Base-by-base conservation (phyloP, 1,140 invertebrate species). In the Myzus persicae region DNA sequence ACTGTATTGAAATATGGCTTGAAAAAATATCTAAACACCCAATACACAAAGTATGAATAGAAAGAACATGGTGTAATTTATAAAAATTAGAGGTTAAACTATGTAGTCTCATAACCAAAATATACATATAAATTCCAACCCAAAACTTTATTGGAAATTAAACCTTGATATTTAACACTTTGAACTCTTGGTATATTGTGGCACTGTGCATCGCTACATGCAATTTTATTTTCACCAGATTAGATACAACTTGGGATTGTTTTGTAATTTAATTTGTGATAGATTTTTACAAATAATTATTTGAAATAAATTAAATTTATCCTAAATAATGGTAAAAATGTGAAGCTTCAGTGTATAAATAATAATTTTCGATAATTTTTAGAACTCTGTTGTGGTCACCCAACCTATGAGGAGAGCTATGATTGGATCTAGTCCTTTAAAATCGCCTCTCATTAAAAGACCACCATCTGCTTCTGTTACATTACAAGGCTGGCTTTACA, bases 401-500 rank as follows among this genome's bases (percentile, higher is more conserved):
- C 91, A 93, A 54, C 91, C 91, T 31, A 93, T 93, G 67, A 82
- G 91, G 40, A 93, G 76, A 93, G 91, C 81, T 44, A 84, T 84
- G 76, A 93, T 93, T 84, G 91, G 91, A 84, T 84, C 91, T 85
- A 93, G 91, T 42, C 91, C 91, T 26, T 42, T 93, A 22, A 93
- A 93, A 36, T 93, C 94, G 95, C 97, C 97, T 2, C 96, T 97
- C n/a, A 97, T 97, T 1, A 97, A 98, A 95, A 96, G 97, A 93
- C 97, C 97, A 40, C 95, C 97, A 2, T 96, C 97, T 46, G 97
- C 98, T 4, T 97, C 97, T 9, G 98, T 99, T 1, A 97, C 97
- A 3, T 96, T 98, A 93, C 96, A 97, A 94, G 98, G 98, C 22
- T 98, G 98, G 97, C 95, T 99, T 11, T 97, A 98, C 95, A 98